Evolutionary conservation across 64 coral and sea anemone species (phyloP).

Genomic region (Anthopleura sola): DNA sequence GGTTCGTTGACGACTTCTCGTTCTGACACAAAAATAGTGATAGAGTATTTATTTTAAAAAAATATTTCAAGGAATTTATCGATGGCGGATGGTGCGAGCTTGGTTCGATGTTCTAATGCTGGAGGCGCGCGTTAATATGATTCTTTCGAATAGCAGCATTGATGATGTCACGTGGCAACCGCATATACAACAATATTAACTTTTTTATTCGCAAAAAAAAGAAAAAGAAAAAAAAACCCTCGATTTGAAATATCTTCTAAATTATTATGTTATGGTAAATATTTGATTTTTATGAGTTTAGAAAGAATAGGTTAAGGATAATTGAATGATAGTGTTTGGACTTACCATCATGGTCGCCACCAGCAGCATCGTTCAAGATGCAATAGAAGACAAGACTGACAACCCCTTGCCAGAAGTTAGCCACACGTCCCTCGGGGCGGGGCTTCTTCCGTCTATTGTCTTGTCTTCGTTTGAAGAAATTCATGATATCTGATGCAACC

Average conservation of each 20-base stretch:
- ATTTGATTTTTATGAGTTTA: not conserved
- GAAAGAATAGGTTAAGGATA: no score
- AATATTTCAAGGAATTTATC: not conserved
- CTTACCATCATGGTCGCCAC: not conserved
- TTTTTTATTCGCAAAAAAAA: not conserved
- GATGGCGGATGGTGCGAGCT: not conserved
- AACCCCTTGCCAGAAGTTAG: not conserved
- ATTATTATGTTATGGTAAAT: not conserved
- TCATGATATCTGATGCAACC: not conserved
- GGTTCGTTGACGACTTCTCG: not conserved
- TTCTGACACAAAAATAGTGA: not conserved
- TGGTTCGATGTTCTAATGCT: not conserved
- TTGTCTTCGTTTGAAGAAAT: not conserved
- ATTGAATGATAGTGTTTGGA: not conserved
- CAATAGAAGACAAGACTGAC: constrained; percentile 4
- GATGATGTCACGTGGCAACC: not conserved
- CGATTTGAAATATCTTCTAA: not conserved
- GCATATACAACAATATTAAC: no score
- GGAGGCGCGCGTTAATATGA: not conserved
- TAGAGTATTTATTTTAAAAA: not conserved
- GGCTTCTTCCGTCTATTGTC: constrained; percentile 3
- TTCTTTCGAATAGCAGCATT: not conserved
- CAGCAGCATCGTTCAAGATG: not conserved
- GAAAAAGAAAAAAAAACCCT: no score
- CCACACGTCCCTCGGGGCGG: not conserved